phyloP scores from a whole-genome alignment of 1,140 invertebrate genomes.

The Bombus vancouverensis region DNA sequence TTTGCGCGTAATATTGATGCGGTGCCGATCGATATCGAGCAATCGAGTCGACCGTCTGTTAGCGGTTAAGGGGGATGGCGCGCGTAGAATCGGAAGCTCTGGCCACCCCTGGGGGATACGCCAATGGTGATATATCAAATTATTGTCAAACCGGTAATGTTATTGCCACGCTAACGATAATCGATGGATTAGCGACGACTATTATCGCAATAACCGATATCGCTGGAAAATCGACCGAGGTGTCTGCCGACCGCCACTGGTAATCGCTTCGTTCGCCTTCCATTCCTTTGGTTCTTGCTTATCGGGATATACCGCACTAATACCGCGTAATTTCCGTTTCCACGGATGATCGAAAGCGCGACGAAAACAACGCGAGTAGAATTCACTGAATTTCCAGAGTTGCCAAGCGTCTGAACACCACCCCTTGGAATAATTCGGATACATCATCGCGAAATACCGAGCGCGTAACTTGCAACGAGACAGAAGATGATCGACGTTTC shows the following conservation, averaged over 20 bases:
- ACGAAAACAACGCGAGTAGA: no score
- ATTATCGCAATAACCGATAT: constrained; percentile 63
- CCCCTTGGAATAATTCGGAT: neutral
- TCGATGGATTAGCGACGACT: constrained; percentile 67
- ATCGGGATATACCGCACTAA: no score
- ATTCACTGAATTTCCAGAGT: neutral
- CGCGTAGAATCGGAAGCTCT: constrained; percentile 50
- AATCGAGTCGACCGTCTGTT: constrained; percentile 66
- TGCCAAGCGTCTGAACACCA: neutral
- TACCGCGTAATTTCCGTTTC: no score
- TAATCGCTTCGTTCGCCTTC: neutral
- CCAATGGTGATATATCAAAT: constrained; percentile 67
- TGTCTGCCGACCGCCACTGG: neutral
- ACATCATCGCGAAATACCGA: neutral
- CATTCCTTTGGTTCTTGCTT: neutral
- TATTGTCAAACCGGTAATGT: constrained; percentile 70
- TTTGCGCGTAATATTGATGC: constrained; percentile 47
- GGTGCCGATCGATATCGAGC: constrained; percentile 63
- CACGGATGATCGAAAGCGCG: neutral
- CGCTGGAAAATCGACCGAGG: constrained; percentile 40
- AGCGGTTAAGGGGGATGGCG: constrained; percentile 60
- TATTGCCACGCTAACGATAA: constrained; percentile 67
- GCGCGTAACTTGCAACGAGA: neutral
- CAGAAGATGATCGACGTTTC: constrained; percentile 55
- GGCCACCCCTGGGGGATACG: constrained; percentile 45